Evolutionary conservation across 2,797 vertebrate species (phyloP), one percentile per base, ranked within the genome.

Genomic region (Heterohyrax brucei): DNA sequence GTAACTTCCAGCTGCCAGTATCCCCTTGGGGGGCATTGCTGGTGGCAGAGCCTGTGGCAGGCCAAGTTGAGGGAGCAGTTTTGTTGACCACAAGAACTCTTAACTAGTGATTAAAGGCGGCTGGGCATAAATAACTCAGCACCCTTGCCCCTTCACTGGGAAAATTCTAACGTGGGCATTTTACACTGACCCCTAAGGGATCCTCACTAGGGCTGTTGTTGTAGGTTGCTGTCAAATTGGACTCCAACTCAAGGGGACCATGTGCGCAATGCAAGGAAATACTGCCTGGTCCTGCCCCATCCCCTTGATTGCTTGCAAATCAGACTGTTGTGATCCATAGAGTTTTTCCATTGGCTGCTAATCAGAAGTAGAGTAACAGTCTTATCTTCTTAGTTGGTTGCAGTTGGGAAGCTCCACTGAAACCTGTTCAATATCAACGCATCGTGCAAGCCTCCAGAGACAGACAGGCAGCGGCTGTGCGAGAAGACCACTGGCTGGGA

Each of bases 121-220:
- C 14, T 26, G 19, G 59, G 4, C 3, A 4, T 30, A 18, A 50
- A 10, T 8, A 7, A 16, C 62, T 21, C 53, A 13, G 46, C 30
- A 61, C 50, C 4, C 48, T 39, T 19, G 22, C 19, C 48, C 39
- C 46, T 53, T 46, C 7, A 26, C 10, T 8, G 16, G 6, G 21
- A 33, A 26, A 8, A 26, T 56, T 66, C 76, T 22, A 14, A 59
- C 18, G 3, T 1, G 10, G 4, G 5, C n/a, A 13, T 10, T 33
- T n/a, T 28, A 21, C 1, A 28, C 44, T 10, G 10, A 5, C 44
- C 33, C 7, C 39, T 8, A 0, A 33, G 18, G 2, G 7, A 33
- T 7, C 68, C 68, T n/a, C 19, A 39, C 44, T n/a, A 22, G 70
- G 19, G 30, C 30, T 30, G 28, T 30, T 30, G 33, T n/a, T 73